Percentiles rank a stretch among this genome's conserved stretches.
Conservation (phyloP, 1,140 invertebrate genomes). For the Ceratina australensis region DNA sequence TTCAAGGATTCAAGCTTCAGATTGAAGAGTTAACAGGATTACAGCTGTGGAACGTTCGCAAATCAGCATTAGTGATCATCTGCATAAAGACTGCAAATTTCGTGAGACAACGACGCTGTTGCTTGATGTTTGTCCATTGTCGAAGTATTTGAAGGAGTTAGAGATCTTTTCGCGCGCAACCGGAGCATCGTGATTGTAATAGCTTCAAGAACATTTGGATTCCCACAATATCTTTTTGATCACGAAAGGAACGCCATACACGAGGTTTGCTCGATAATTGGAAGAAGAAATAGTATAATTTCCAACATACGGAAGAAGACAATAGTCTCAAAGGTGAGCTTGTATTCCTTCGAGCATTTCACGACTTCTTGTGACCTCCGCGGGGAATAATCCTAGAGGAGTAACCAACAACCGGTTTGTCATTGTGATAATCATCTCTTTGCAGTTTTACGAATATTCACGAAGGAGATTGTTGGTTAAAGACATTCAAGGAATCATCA, state of each 20-base stretch:
- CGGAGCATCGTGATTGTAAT: neutral
- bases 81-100: neutral
- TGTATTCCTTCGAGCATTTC: slow-evolving; percentile 1
- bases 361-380: neutral
- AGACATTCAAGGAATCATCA: neutral
- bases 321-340: neutral
- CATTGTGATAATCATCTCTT: neutral
- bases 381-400: neutral
- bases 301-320: neutral
- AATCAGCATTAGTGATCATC: neutral
- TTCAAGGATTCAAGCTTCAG: neutral
- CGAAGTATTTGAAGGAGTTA: neutral
- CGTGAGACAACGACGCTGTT: neutral
- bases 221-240: neutral
- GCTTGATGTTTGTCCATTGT: neutral
- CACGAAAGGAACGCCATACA: no score
- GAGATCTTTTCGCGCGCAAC: slow-evolving; percentile 37
- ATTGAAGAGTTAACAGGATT: neutral
- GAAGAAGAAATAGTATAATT: neutral
- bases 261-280: neutral
- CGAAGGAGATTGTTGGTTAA: neutral
- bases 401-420: slow-evolving; percentile 11
- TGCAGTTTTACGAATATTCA: neutral
- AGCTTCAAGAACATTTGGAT: neutral
- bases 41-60: neutral